Base-by-base conservation (phyloP, 2,888 invertebrate species). In the Empis livida region DNA sequence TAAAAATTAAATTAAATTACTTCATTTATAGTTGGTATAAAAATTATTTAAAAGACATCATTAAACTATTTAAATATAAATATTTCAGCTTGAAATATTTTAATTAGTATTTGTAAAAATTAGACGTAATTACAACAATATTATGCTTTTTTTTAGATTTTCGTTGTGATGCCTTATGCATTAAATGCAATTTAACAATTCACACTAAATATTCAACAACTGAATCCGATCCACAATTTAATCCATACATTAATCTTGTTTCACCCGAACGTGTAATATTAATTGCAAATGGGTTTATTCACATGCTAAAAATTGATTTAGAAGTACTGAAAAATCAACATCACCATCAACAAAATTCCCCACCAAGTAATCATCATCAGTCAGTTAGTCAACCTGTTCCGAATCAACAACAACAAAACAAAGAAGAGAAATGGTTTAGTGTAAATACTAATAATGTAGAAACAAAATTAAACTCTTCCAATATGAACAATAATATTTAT, bases 171-270 rank as follows among this genome's bases (percentile, higher is more conserved):
- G 78, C 79, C 60, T 71, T 84, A 56, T 95, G 95, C 64, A 71
- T 90, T 48, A 82, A 84, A 61, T 94, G 95, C 65, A 90, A 92
- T 61, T 82, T 92, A 56, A 90, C 92, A 42, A 80, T 94, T 54
- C 93, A 95, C 68, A 90, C 91, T 56, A 88, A 87, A 63, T 91
- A 92, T 65, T 88, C 89, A 62, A 82, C 90, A 57, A 85, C 88
- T n/a, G 81, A 85, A 41, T 88, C 90, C 44, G 85, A 83, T 58
- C 90, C 88, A 23, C 75, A 77, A 65, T 85, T 85, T 59, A 79
- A 80, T 56, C 81, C 82, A 0, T 76, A 77, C 10, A 77, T 81
- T 5, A 81, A 82, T 60, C 70, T 82, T 42, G 79, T 80, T 10
- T 81, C 81, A 59, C 78, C 79, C 44, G 80, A 82, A 57, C 79